phyloP scores from a whole-genome alignment of 1,140 invertebrate species.

The Drosophila nigrodunni region DNA sequence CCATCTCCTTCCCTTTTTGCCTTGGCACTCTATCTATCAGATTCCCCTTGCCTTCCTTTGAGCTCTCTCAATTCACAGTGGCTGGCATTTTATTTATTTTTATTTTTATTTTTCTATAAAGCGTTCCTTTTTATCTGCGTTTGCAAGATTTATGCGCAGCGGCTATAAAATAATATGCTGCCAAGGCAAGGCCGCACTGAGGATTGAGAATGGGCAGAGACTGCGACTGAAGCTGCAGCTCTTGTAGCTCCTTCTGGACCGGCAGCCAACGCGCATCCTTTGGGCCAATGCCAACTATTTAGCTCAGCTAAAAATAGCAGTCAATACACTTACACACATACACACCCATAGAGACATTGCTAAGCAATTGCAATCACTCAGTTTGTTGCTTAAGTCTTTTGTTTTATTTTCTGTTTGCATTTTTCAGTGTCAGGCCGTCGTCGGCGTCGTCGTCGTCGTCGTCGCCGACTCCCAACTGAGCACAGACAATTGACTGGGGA shows the following conservation, averaged over 20 bases:
- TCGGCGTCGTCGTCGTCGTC: conserved; percentile 6
- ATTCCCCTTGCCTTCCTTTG: background rate
- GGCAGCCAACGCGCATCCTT: conserved; percentile 56
- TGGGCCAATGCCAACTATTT: conserved; percentile 81
- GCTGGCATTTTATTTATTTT: conserved; percentile 75
- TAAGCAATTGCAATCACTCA: conserved; percentile 82
- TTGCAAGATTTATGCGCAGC: conserved; percentile 82
- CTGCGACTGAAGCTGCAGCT: conserved; percentile 21
- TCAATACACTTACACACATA: conserved; percentile 30
- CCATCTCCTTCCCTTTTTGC: conserved; percentile 2
- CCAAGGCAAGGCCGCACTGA: conserved; percentile 62
- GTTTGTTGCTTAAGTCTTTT: conserved; percentile 83
- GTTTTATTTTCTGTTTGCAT: conserved; percentile 83
- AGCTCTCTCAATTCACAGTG: conserved; percentile 7
- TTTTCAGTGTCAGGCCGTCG: conserved; percentile 73
- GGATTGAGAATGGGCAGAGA: background rate
- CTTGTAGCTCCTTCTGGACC: conserved; percentile 50
- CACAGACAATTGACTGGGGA: conserved; percentile 64
- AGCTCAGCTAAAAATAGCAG: conserved; percentile 74
- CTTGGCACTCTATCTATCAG: conserved; percentile 20
- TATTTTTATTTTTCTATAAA: conserved; percentile 76
- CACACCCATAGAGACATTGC: conserved; percentile 29
- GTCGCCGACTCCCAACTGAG: conserved; percentile 28
- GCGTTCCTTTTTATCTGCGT: conserved; percentile 82
- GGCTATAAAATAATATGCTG: conserved; percentile 83